These are phyloP conservation scores for Acrobasis consociella DNA, from an alignment of 2,888 invertebrate genomes.

Conservation along the genomic window DNA sequence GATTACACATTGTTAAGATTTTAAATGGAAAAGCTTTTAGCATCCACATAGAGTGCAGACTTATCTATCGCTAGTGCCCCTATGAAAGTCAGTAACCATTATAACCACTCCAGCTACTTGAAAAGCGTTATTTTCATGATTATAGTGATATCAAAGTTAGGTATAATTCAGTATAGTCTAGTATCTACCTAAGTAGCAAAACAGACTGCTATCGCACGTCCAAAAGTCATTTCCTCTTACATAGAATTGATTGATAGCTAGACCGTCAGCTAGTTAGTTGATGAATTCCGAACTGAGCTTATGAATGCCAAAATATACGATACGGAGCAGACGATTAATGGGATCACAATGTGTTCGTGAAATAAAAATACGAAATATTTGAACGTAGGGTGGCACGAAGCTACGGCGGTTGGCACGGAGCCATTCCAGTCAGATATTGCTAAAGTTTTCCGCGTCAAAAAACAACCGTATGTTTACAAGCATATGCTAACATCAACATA, in stretches of 20 bases:
- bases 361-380: constrained; percentile 64
- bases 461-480: constrained; percentile 42
- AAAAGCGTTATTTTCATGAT: not conserved
- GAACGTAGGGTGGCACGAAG: constrained; percentile 49
- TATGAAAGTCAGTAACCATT: not conserved
- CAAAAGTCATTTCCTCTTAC: constrained; percentile 6
- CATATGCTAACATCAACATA: constrained; percentile 6
- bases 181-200: not conserved
- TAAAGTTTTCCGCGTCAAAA: constrained; percentile 61
- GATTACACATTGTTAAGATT: constrained; percentile 25
- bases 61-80: not conserved
- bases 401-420: constrained; percentile 55
- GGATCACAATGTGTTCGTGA: constrained; percentile 60
- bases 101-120: not conserved
- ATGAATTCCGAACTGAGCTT: constrained; percentile 18
- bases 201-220: not conserved
- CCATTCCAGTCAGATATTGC: constrained; percentile 58
- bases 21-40: constrained; percentile 21
- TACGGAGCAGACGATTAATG: constrained; percentile 51
- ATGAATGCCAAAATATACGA: constrained; percentile 23
- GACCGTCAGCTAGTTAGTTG: constrained; percentile 7
- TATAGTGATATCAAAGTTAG: no score
- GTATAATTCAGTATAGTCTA: not conserved
- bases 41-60: not conserved
- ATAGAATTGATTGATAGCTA: constrained; percentile 18